Percentiles rank a stretch among this genome's conserved stretches.
These are phyloP conservation scores for Macroglossus sobrinus DNA, from an alignment of 2,113 vertebrate genomes.

Conservation along the genomic window DNA sequence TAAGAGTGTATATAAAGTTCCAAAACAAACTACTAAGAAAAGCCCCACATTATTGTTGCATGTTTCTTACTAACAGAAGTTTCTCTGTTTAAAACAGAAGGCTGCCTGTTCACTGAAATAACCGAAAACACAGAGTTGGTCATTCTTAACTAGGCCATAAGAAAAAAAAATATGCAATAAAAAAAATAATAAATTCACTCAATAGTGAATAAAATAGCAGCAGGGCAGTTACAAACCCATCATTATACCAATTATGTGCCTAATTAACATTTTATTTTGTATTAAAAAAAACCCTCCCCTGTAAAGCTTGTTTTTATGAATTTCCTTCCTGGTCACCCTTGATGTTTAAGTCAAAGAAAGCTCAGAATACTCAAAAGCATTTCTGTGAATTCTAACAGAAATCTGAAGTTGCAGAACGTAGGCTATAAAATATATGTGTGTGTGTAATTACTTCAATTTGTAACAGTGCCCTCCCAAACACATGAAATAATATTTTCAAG, in stretches of 20 bases:
- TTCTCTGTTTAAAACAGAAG: conserved; percentile 84
- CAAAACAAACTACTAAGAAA: conserved; percentile 79
- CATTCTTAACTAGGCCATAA: conserved; percentile 62
- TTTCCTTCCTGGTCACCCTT: conserved; percentile 9
- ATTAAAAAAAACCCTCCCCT: neutral
- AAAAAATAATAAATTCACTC: conserved; percentile 67
- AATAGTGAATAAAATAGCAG: conserved; percentile 64
- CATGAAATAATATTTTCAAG: neutral
- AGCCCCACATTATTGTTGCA: conserved; percentile 76
- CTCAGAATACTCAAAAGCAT: neutral
- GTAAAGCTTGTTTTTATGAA: neutral
- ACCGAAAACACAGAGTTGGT: conserved; percentile 66
- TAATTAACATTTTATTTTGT: conserved; percentile 36
- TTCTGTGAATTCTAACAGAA: conserved; percentile 24
- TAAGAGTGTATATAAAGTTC: conserved; percentile 67
- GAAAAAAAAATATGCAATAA: conserved; percentile 56
- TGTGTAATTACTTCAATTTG: neutral
- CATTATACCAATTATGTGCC: conserved; percentile 16
- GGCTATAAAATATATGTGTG: neutral
- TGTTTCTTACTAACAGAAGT: conserved; percentile 81
- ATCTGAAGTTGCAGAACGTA: neutral
- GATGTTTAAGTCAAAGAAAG: conserved; percentile 18
- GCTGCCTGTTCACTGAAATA: conserved; percentile 76
- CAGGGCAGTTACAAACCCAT: conserved; percentile 28
- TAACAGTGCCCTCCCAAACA: neutral